Evolutionary conservation across 2,888 invertebrate species (phyloP), one percentile per base, ranked within the genome.

Genomic region (Melanchra persicariae): DNA sequence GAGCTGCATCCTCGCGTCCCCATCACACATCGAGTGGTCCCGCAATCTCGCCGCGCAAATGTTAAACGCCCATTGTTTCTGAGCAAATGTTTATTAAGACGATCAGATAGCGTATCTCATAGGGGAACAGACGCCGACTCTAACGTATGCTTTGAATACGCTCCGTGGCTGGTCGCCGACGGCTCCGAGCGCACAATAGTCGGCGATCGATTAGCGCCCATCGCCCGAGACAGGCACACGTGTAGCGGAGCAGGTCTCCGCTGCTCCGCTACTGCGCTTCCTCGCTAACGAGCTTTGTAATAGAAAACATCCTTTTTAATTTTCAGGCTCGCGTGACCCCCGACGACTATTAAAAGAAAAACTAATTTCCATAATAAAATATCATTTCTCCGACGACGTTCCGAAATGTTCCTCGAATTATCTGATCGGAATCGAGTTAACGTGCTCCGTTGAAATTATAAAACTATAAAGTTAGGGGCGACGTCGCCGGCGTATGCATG

Each of bases 281-380:
- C 89, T 90, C 89, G 87, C 91, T 92, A 93, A 94, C 91, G 89
- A 93, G 89, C 86, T 87, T 88, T 87, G n/a, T 86, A 91, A 92
- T 89, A 87, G 88, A 88, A 90, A 89, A 90, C 90, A 91, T 93
- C 91, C 84, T 86, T 90, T 94, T 92, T 93, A 93, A 85, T 86
- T 92, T 90, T 87, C 87, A 85, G 74, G 73, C 82, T 95, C 92
- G 95, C 95, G 95, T 95, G 95, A 91, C 90, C 90, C 90, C 86
- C 86, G 85, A 86, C 89, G 87, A 88, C 93, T 93, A 92, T 94
- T 95, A 94, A 94, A 95, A 94, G 91, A 93, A 94, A 93, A 94
- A 93, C 94, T 92, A 93, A 95, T 95, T 94, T 94, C 92, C 94
- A 94, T 94, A 94, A 93, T 93, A 92, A 94, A 94, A 93, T 91